Evolutionary conservation across 1,140 invertebrate species (phyloP).

Genomic region (Tetranychus urticae): DNA sequence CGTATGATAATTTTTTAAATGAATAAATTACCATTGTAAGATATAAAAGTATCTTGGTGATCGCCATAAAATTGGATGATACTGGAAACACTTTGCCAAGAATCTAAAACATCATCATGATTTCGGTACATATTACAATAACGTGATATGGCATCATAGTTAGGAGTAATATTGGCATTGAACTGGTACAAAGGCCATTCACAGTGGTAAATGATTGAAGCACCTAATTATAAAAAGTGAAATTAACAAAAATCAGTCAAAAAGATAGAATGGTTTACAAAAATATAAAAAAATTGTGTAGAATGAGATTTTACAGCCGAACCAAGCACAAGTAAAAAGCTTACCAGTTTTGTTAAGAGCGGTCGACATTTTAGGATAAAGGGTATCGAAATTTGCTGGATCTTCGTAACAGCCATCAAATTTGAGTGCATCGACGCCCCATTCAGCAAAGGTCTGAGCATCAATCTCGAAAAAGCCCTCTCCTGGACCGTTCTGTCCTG

Average conservation of each 20-base stretch:
- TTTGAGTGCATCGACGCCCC: constrained; percentile 12
- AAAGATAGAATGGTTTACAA: background rate
- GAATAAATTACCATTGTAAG: background rate
- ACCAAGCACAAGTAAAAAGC: background rate
- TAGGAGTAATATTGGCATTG: background rate
- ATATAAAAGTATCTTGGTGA: constrained; percentile 18
- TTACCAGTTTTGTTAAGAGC: constrained; percentile 11
- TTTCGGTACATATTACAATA: constrained; percentile 36
- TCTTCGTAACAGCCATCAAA: constrained; percentile 6
- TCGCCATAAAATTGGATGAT: constrained; percentile 31
- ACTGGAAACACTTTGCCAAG: constrained; percentile 25
- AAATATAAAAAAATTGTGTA: background rate
- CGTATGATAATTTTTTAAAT: too few species aligned
- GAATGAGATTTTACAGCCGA: background rate
- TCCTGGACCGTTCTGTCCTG: background rate
- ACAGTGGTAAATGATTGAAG: constrained; percentile 24
- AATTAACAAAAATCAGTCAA: background rate
- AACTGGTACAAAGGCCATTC: constrained; percentile 23
- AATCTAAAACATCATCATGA: constrained; percentile 31
- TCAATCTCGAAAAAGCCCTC: constrained; percentile 27
- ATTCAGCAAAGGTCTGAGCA: constrained; percentile 32
- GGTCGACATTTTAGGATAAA: constrained; percentile 5
- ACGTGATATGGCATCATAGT: constrained; percentile 16
- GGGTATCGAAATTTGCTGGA: background rate
- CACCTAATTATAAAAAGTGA: constrained; percentile 12